Evolutionary conservation across 2,797 vertebrate genomes (phyloP).

Genomic region (Eulemur rubriventer): DNA sequence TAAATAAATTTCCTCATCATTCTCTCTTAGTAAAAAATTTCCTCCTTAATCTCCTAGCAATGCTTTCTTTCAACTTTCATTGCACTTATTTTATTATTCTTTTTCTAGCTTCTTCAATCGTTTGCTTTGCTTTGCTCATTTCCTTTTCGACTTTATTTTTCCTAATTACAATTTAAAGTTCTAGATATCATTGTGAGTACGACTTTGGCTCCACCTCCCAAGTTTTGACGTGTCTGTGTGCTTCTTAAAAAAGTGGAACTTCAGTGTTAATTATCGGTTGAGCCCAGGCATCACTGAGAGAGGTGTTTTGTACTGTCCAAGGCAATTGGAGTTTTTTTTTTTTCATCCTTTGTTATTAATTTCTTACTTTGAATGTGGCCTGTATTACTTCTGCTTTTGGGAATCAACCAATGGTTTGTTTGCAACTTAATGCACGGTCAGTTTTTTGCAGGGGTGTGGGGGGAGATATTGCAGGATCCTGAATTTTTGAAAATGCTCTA

Average conservation of each 20-base stretch:
- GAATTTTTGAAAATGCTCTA: neutral
- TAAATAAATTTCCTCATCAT: neutral
- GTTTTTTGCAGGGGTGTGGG: neutral
- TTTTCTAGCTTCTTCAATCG: neutral
- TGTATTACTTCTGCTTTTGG: neutral
- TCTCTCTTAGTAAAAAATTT: too few relatives aligned
- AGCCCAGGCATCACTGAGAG: neutral
- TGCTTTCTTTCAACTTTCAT: neutral
- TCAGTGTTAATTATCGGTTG: neutral
- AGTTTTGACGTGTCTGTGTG: neutral
- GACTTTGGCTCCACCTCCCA: neutral
- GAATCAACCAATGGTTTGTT: neutral
- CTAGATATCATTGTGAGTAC: neutral
- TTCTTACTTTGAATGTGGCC: neutral
- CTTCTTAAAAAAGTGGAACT: neutral
- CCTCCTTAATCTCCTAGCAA: neutral
- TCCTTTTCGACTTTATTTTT: neutral
- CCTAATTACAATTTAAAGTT: neutral
- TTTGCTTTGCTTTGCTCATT: neutral
- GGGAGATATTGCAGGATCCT: neutral
- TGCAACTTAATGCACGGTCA: neutral
- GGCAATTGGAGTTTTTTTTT: neutral
- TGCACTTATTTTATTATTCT: neutral
- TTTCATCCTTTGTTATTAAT: neutral
- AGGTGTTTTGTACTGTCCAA: neutral